Conservation (phyloP, 2,888 invertebrate species). For the Sialis lutaria region DNA sequence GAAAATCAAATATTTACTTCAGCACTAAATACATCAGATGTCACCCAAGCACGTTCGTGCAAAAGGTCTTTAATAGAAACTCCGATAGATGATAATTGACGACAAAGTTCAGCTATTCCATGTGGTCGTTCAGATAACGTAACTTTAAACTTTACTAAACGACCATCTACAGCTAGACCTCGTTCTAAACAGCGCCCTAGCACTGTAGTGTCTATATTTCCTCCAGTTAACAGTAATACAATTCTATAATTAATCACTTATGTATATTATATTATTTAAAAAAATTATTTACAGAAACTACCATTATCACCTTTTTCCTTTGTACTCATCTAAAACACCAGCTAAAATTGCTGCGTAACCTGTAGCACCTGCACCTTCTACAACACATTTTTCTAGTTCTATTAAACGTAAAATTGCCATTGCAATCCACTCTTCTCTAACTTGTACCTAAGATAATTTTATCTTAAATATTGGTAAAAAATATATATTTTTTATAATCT, state of each 20-base stretch:
- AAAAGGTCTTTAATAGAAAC: conserved; percentile 90
- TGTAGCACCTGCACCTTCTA: conserved; percentile 55
- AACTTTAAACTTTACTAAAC: conserved; percentile 56
- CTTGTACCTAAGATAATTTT: conserved; percentile 25
- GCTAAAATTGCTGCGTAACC: conserved; percentile 49
- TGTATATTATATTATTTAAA: neutral
- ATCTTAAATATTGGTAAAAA: no score
- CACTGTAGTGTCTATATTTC: conserved; percentile 85
- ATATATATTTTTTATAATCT: no score
- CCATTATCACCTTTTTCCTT: conserved; percentile 39
- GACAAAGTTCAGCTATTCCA: conserved; percentile 71
- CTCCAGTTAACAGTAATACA: conserved; percentile 68
- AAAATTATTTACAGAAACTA: neutral
- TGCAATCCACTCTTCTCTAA: conserved; percentile 45
- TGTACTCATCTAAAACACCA: conserved; percentile 42
- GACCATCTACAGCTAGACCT: conserved; percentile 73
- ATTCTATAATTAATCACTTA: conserved; percentile 36
- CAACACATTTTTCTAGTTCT: conserved; percentile 50
- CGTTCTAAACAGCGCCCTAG: conserved; percentile 75
- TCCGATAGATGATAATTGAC: conserved; percentile 53
- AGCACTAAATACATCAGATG: conserved; percentile 71
- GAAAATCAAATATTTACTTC: conserved; percentile 25
- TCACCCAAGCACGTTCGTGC: conserved; percentile 90
- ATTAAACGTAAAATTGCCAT: conserved; percentile 41
- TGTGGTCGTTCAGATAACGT: conserved; percentile 76